Conservation (phyloP, 2,888 invertebrate species). For the Notocelia uddmanniana region DNA sequence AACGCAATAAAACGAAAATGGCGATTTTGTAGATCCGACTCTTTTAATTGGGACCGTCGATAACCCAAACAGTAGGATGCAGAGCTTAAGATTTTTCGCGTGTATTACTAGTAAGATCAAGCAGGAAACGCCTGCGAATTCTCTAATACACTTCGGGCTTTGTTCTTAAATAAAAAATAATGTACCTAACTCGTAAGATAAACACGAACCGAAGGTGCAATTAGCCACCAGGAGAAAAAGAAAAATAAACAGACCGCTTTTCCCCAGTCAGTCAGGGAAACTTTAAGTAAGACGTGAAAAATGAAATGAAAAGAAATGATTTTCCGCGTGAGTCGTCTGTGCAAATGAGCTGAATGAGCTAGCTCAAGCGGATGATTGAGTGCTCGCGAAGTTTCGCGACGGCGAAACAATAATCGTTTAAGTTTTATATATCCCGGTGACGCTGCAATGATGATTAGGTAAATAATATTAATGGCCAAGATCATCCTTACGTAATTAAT, state of each 20-base stretch:
- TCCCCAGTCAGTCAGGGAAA: constrained; percentile 68
- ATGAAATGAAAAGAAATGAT: constrained; percentile 86
- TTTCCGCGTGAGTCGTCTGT: constrained; percentile 84
- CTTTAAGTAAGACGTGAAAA: constrained; percentile 85
- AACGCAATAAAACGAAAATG: no score
- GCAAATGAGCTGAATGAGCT: constrained; percentile 86
- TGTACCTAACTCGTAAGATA: constrained; percentile 47
- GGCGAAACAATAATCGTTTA: constrained; percentile 75
- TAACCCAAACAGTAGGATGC: no score
- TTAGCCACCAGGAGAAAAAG: constrained; percentile 56
- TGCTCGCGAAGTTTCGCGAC: constrained; percentile 54
- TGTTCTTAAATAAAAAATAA: neutral
- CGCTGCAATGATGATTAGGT: neutral
- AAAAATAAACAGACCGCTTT: constrained; percentile 72
- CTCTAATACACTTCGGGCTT: neutral
- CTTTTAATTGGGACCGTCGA: no score
- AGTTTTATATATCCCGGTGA: constrained; percentile 52
- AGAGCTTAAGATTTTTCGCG: no score
- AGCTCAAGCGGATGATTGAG: constrained; percentile 84
- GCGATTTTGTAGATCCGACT: no score
- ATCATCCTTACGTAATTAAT: no score
- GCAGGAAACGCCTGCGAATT: neutral
- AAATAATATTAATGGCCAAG: no score
- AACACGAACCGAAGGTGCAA: constrained; percentile 54
- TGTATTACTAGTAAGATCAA: neutral